A percentile compares a stretch with the other conserved stretches of the same genome.
phyloP scores from a whole-genome alignment of 2,888 invertebrate genomes.

The Rhagium mordax region DNA sequence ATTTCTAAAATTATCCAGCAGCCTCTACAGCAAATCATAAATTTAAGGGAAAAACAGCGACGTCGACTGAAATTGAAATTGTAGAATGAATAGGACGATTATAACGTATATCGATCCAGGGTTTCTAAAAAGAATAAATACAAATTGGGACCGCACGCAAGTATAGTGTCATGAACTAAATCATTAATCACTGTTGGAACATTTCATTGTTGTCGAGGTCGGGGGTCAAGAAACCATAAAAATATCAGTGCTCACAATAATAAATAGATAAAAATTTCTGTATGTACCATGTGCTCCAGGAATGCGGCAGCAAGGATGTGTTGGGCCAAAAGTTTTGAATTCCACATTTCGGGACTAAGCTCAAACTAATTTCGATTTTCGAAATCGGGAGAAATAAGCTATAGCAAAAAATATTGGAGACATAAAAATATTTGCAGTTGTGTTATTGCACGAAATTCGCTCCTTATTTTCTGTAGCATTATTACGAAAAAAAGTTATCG shows the following conservation, averaged over 20 bases:
- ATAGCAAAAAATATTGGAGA: too few relatives aligned
- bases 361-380: too few relatives aligned
- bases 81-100: conserved; percentile 39
- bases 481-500: too few relatives aligned
- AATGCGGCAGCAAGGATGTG: too few relatives aligned
- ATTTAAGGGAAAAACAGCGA: conserved; percentile 33
- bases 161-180: conserved; percentile 42
- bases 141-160: conserved; percentile 42
- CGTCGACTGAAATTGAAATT: conserved; percentile 38
- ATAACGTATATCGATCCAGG: conserved; percentile 39
- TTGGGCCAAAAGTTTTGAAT: too few relatives aligned
- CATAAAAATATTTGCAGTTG: too few relatives aligned
- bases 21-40: conserved; percentile 19
- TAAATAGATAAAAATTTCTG: too few relatives aligned
- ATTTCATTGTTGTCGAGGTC: conserved; percentile 44
- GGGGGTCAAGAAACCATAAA: conserved; percentile 50
- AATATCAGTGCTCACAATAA: conserved; percentile 32
- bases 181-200: conserved; percentile 50
- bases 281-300: too few relatives aligned
- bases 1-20: conserved; percentile 18
- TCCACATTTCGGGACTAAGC: too few relatives aligned
- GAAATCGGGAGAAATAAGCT: too few relatives aligned
- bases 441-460: too few relatives aligned
- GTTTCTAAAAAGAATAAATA: conserved; percentile 39
- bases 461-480: too few relatives aligned